Base-by-base conservation (phyloP, 2,888 invertebrate species). In the Eustalomyia histrio region DNA sequence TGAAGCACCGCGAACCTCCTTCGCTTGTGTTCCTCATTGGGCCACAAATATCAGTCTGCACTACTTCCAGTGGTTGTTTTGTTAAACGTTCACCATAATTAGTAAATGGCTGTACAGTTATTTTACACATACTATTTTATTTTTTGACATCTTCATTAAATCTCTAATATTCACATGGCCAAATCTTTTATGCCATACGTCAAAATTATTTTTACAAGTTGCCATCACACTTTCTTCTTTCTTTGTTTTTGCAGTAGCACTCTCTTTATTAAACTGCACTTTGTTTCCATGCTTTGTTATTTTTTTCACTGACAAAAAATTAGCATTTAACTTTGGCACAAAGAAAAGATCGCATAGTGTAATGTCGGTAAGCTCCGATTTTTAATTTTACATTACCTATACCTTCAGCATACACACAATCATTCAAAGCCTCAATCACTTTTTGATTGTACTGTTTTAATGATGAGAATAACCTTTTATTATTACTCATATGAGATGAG, bases 231-330 rank as follows among this genome's bases (percentile, higher is more conserved):
- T 52, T 53, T 65, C 21, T 35, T 52, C 35, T 14, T 18, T 65
- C 18, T 52, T 65, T 67, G 72, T 79, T 58, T 71, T 76, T 17
- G 65, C 71, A 29, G 24, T 57, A 9, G 43, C 65, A 39, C 17
- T 64, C 39, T 76, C 65, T 52, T 58, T 52, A 16, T 21, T 18
- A 76, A 76, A 80, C 47, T 71, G 12, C 5, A 75, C 64, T 12
- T 65, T 60, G 39, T 80, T 58, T 18, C 65, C 75, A 65, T 75
- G 58, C 58, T 60, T 68, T 61, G 71, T n/a, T n/a, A n/a, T n/a
- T n/a, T n/a, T n/a, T n/a, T n/a, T 65, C 16, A 80, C 75, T 71
- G 57, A 69, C 53, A 74, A 73, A 74, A 69, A 79, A 47, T 69
- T 80, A 14, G 71, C 65, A 58, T 68, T 79, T 35, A 73, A 68